phyloP scores from a whole-genome alignment of 2,797 vertebrate genomes.

The Heliangelus exortis region DNA sequence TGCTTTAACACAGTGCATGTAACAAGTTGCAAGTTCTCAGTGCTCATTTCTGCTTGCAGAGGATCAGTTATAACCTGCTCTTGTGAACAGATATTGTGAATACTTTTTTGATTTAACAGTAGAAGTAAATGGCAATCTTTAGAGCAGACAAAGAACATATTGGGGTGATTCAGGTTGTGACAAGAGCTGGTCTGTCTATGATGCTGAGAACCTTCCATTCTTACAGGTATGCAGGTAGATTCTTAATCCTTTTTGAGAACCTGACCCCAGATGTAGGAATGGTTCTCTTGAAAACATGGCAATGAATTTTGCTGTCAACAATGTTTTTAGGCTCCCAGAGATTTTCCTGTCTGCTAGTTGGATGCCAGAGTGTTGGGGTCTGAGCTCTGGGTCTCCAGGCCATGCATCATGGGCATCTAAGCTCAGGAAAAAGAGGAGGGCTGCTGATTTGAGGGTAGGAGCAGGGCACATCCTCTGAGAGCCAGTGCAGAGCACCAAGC shows the following conservation, averaged over 20 bases:
- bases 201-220: background rate
- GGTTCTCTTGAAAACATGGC: background rate
- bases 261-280: background rate
- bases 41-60: background rate
- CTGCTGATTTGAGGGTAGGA: background rate
- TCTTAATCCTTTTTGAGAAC: background rate
- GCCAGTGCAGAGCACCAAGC: background rate
- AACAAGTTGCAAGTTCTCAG: background rate
- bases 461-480: rapidly evolving
- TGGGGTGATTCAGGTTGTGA: background rate
- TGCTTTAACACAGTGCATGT: background rate
- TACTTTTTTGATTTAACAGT: rapidly evolving
- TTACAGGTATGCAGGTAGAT: background rate
- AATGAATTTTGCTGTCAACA: background rate
- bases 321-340: background rate
- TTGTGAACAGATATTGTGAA: background rate
- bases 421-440: background rate
- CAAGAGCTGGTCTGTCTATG: background rate
- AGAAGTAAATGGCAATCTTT: background rate
- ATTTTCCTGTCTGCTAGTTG: background rate
- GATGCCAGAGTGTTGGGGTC: background rate
- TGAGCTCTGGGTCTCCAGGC: background rate
- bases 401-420: rapidly evolving
- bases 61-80: background rate
- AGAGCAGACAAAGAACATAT: rapidly evolving